Evolutionary conservation across 1,140 invertebrate species (phyloP).

Genomic region (Heliconius eleuchia): DNA sequence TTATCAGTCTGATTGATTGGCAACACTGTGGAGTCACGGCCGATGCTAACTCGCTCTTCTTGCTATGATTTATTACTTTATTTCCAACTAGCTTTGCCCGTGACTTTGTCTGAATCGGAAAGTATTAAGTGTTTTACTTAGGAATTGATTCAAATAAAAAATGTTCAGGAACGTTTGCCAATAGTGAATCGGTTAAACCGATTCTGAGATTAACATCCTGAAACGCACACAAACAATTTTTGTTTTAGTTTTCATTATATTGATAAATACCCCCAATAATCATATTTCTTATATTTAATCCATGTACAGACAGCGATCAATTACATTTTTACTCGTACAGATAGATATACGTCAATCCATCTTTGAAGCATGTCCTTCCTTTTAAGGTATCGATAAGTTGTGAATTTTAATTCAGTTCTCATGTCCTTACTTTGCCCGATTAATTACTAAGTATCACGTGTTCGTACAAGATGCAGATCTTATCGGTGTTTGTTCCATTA

Average conservation of each 20-base stretch:
- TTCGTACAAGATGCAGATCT: slow-evolving; percentile 13
- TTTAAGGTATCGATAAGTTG: slow-evolving; percentile 31
- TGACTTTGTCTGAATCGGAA: neutral
- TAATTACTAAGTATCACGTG: slow-evolving; percentile 30
- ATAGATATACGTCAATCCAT: slow-evolving; percentile 25
- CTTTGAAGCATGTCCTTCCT: slow-evolving; percentile 30
- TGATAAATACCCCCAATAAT: too few species aligned
- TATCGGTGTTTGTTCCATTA: slow-evolving; percentile 24
- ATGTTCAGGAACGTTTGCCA: neutral
- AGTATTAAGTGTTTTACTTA: too few species aligned
- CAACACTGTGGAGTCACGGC: slow-evolving; percentile 17
- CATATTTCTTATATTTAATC: neutral
- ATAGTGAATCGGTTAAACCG: too few species aligned
- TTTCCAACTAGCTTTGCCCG: neutral
- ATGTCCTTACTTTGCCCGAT: slow-evolving; percentile 28
- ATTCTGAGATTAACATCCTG: too few species aligned
- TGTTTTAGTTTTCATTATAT: too few species aligned
- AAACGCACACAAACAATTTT: too few species aligned
- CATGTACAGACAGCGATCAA: too few species aligned
- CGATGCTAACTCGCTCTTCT: slow-evolving; percentile 12
- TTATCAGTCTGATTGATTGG: slow-evolving; percentile 55
- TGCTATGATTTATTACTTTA: slow-evolving; percentile 10
- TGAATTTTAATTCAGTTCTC: slow-evolving; percentile 36
- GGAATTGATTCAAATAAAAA: neutral
- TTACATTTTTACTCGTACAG: neutral